These are phyloP conservation scores for Cuculus canorus DNA, from an alignment of 2,797 vertebrate species.

Conservation along the genomic window DNA sequence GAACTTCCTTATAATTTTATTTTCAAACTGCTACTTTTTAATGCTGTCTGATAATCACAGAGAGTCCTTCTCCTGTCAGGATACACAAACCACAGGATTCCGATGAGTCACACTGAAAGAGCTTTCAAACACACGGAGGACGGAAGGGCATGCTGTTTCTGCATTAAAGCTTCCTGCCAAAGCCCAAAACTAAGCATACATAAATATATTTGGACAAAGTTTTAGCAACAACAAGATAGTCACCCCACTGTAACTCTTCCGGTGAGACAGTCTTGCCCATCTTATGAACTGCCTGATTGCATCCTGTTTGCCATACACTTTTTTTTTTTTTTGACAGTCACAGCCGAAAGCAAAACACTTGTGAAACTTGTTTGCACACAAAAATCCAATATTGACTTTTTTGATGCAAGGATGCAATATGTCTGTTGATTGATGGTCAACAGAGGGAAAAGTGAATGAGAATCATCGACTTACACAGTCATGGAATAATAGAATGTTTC, in stretches of 20 bases:
- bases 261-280: constrained; percentile 61
- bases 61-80: constrained; percentile 75
- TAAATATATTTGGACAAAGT: constrained; percentile 64
- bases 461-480: too few relatives aligned
- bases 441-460: not conserved
- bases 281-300: constrained; percentile 49
- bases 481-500: too few relatives aligned
- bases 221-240: constrained; percentile 71
- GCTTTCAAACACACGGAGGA: constrained; percentile 74
- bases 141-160: constrained; percentile 80
- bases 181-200: constrained; percentile 69
- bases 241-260: constrained; percentile 59
- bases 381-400: not conserved
- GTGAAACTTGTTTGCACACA: constrained; percentile 6
- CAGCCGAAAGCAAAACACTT: not conserved
- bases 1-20: constrained; percentile 64
- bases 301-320: constrained; percentile 69
- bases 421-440: not conserved
- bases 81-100: constrained; percentile 84
- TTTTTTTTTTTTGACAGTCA: constrained; percentile 22
- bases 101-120: constrained; percentile 78
- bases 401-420: not conserved
- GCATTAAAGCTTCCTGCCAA: constrained; percentile 81
- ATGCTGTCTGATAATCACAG: constrained; percentile 67
- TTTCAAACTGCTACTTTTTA: constrained; percentile 46